Conservation (phyloP, 2,113 vertebrate genomes). For the Sorex araneus region DNA sequence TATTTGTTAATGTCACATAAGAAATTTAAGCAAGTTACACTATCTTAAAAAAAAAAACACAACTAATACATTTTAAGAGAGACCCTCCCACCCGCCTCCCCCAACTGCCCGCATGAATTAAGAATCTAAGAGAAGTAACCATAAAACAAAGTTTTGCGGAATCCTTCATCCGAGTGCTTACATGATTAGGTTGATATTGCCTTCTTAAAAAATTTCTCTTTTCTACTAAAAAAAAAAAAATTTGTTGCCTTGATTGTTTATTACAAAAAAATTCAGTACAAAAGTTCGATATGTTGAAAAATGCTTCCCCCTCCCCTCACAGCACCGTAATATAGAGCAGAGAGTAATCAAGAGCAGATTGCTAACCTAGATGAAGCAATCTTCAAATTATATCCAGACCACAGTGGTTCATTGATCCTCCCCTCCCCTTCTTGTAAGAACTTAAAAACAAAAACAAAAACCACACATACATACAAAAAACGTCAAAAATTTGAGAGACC, state of each 20-base stretch:
- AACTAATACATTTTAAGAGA: constrained; percentile 79
- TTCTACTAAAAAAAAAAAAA: constrained; percentile 79
- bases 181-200: constrained; percentile 68
- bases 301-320: constrained; percentile 79
- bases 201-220: constrained; percentile 81
- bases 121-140: constrained; percentile 79
- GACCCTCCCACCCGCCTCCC: constrained; percentile 8
- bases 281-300: constrained; percentile 85
- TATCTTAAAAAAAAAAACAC: constrained; percentile 87
- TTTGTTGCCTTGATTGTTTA: constrained; percentile 78
- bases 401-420: constrained; percentile 83
- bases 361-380: constrained; percentile 75
- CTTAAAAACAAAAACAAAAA: constrained; percentile 76
- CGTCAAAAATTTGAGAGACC: constrained; percentile 75
- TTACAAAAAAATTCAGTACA: constrained; percentile 87
- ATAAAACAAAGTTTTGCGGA: constrained; percentile 72
- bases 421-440: constrained; percentile 78
- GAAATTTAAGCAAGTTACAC: constrained; percentile 87
- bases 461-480: constrained; percentile 61
- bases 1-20: constrained; percentile 86
- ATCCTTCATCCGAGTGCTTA: constrained; percentile 80
- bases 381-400: constrained; percentile 79
- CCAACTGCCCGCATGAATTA: neutral
- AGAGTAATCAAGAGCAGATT: constrained; percentile 81
- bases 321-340: constrained; percentile 87